phyloP scores from a whole-genome alignment of 2,113 vertebrate species.

The Apteryx owenii region DNA sequence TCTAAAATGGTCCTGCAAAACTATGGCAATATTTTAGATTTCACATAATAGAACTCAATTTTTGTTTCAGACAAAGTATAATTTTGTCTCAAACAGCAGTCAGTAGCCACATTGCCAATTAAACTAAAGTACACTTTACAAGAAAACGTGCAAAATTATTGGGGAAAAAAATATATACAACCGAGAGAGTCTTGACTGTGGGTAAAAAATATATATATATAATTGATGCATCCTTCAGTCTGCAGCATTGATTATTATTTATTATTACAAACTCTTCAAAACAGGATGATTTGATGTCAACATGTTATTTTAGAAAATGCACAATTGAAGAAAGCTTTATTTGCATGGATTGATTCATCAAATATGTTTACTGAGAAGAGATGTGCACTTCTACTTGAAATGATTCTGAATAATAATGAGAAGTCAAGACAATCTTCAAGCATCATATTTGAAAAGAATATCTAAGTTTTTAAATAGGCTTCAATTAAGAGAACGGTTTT shows the following conservation, averaged over 20 bases:
- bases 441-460: conserved; percentile 29
- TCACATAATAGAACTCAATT: conserved; percentile 62
- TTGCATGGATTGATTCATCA: conserved; percentile 69
- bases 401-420: conserved; percentile 59
- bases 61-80: conserved; percentile 69
- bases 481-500: conserved; percentile 50
- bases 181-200: not conserved
- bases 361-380: conserved; percentile 67
- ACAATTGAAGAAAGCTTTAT: conserved; percentile 54
- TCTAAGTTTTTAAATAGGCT: conserved; percentile 54
- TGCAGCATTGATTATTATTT: conserved; percentile 75
- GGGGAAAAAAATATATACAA: conserved; percentile 42
- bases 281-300: conserved; percentile 70
- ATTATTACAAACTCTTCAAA: conserved; percentile 75
- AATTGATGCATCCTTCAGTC: conserved; percentile 68
- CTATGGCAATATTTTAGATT: conserved; percentile 50
- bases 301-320: conserved; percentile 65
- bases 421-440: conserved; percentile 38
- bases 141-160: conserved; percentile 54
- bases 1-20: conserved; percentile 15
- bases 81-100: conserved; percentile 64
- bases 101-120: conserved; percentile 62
- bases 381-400: conserved; percentile 66
- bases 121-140: conserved; percentile 66
- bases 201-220: conserved; percentile 52